Conservation (phyloP, 2,113 vertebrate species). For the Rattus rattus region DNA sequence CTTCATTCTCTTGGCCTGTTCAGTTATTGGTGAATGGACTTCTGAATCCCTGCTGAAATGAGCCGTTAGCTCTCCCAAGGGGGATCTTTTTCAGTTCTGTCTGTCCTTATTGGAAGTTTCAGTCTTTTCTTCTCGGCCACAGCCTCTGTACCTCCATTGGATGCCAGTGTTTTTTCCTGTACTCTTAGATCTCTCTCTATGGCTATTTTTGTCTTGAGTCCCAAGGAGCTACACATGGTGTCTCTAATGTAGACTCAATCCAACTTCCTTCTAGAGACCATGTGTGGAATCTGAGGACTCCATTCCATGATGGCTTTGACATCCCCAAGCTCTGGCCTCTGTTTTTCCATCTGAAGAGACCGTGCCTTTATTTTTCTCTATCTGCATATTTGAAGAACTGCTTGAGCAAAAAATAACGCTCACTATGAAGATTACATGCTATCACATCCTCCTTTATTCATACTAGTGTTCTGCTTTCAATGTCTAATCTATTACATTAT, state of each 20-base stretch:
- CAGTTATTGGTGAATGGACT: not conserved
- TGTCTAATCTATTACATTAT: not conserved
- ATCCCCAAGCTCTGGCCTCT: not conserved
- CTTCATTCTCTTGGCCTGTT: too few species aligned
- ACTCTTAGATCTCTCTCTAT: not conserved
- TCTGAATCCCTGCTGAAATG: not conserved
- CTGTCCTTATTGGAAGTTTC: not conserved
- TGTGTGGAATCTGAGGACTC: not conserved
- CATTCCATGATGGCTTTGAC: not conserved
- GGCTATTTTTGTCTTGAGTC: not conserved
- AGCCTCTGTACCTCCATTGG: not conserved
- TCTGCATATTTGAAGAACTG: not conserved
- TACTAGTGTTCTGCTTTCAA: not conserved
- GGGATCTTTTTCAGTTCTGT: not conserved
- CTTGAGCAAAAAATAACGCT: not conserved
- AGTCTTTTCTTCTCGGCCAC: not conserved
- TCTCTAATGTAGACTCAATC: too few species aligned
- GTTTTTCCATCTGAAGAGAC: not conserved
- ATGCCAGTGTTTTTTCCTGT: too few species aligned
- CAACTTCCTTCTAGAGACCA: not conserved
- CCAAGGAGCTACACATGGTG: too few species aligned
- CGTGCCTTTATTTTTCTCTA: not conserved
- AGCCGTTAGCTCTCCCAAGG: not conserved
- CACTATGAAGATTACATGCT: not conserved
- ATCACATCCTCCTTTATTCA: not conserved